These are phyloP conservation scores for Lithophane ornitopus DNA, from an alignment of 2,888 invertebrate species.

Conservation along the genomic window DNA sequence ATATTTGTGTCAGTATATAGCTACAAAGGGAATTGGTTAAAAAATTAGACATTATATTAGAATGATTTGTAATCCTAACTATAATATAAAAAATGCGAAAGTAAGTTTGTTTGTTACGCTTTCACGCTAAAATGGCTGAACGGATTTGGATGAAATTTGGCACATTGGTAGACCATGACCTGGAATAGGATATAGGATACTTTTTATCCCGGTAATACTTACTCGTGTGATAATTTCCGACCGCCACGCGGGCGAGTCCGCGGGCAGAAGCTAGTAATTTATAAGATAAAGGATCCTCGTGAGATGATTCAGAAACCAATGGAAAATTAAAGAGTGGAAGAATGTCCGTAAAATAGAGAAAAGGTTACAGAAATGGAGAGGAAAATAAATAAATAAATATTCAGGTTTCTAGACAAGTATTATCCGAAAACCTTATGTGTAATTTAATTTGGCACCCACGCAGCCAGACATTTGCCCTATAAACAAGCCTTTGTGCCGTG, in stretches of 20 bases:
- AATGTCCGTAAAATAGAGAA: background rate
- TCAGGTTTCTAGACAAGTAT: conserved; percentile 2
- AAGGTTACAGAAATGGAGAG: background rate
- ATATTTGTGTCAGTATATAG: conserved; percentile 5
- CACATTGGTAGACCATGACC: no score
- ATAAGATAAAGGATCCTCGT: background rate
- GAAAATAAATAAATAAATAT: conserved; percentile 3
- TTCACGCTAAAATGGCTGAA: no score
- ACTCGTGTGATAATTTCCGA: no score
- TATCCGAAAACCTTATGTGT: background rate
- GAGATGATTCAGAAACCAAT: no score
- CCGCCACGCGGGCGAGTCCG: no score
- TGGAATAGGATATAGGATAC: no score
- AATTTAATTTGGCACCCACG: conserved; percentile 26
- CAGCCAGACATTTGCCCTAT: conserved; percentile 22
- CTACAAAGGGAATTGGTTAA: background rate
- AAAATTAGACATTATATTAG: no score
- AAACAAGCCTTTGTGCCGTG: background rate
- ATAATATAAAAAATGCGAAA: no score
- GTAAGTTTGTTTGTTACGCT: no score
- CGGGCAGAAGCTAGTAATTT: no score
- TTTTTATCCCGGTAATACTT: no score
- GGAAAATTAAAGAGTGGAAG: background rate
- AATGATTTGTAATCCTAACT: background rate
- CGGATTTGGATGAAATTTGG: no score